These are phyloP conservation scores for Bostrychus sinensis DNA, from an alignment of 2,113 vertebrate genomes.

Conservation along the genomic window DNA sequence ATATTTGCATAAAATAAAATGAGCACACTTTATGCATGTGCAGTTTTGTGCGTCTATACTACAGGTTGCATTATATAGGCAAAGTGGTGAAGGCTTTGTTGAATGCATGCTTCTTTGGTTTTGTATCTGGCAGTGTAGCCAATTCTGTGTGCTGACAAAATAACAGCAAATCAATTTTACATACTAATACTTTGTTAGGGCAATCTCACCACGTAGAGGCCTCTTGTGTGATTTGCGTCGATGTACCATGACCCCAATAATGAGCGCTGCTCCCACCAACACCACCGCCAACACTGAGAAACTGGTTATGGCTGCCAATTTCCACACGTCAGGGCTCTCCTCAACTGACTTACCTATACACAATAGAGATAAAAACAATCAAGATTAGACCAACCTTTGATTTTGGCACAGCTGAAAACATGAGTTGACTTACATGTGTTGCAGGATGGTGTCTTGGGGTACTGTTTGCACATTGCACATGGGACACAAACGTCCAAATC, in stretches of 20 bases:
- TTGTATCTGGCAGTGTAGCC: too few species aligned
- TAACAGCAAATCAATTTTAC: too few species aligned
- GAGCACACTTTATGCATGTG: too few species aligned
- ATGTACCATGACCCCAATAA: conserved; percentile 80
- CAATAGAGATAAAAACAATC: not conserved
- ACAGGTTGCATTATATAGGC: not conserved
- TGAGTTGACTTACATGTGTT: conserved; percentile 77
- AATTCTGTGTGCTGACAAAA: too few species aligned
- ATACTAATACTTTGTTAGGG: too few species aligned
- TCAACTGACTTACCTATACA: conserved; percentile 65
- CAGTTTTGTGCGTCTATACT: too few species aligned
- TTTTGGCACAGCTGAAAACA: not conserved
- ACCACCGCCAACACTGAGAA: conserved; percentile 80
- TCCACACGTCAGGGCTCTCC: conserved; percentile 72
- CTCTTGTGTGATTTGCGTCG: conserved; percentile 74
- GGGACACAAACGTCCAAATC: conserved; percentile 72
- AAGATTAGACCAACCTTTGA: too few species aligned
- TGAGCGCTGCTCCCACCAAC: conserved; percentile 72
- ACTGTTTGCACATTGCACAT: conserved; percentile 75
- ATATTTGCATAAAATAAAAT: too few species aligned
- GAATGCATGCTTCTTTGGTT: too few species aligned
- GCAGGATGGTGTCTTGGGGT: conserved; percentile 81
- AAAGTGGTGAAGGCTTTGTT: too few species aligned
- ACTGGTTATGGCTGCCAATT: conserved; percentile 80
- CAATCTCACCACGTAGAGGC: conserved; percentile 78